Evolutionary conservation across 2,888 invertebrate genomes (phyloP).

Genomic region (Pyrrhia umbra): DNA sequence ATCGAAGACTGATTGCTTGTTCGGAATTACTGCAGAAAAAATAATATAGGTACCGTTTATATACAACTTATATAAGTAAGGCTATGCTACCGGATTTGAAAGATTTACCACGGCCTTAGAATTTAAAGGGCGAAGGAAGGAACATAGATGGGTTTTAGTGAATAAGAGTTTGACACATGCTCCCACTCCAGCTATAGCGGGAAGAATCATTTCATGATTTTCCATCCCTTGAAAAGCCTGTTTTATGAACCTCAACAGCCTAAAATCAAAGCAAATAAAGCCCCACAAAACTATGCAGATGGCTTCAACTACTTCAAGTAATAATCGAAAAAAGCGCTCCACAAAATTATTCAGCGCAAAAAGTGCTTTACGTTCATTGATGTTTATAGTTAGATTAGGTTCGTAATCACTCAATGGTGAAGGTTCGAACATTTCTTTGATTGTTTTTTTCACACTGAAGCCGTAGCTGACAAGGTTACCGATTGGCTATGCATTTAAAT

Average conservation of each 20-base stretch:
- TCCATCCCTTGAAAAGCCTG: too few species aligned
- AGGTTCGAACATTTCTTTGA: conserved; percentile 74
- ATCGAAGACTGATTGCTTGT: neutral
- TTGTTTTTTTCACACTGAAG: conserved; percentile 63
- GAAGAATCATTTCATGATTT: too few species aligned
- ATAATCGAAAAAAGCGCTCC: neutral
- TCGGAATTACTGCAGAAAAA: neutral
- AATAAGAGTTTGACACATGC: too few species aligned
- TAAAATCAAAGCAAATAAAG: neutral
- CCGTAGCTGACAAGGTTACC: conserved; percentile 74
- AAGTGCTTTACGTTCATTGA: conserved; percentile 36
- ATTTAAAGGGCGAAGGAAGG: too few species aligned
- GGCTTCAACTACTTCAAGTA: neutral
- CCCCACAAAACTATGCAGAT: neutral
- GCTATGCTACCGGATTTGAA: too few species aligned
- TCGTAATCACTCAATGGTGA: conserved; percentile 70
- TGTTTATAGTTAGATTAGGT: conserved; percentile 54
- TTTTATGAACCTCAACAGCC: too few species aligned
- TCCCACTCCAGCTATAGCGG: too few species aligned
- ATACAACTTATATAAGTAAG: too few species aligned
- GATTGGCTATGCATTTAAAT: conserved; percentile 71
- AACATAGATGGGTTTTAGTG: too few species aligned
- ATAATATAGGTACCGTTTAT: neutral
- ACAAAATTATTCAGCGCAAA: conserved; percentile 13
- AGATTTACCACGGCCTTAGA: too few species aligned